Evolutionary conservation across 2,888 invertebrate species (phyloP).

Genomic region (Folsomia manolachei): DNA sequence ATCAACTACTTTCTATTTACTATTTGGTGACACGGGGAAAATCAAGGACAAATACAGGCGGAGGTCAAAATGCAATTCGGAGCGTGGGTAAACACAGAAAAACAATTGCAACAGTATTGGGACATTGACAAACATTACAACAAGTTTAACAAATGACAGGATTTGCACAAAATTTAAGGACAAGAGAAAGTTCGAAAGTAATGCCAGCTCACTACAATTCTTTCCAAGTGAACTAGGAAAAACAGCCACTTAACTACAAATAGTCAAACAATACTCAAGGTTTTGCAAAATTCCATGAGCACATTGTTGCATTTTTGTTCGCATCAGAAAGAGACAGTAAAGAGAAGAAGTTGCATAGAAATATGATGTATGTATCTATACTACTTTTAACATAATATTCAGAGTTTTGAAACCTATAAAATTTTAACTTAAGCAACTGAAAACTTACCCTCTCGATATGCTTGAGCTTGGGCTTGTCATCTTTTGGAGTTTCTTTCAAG

Average conservation of each 20-base stretch:
- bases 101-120: too few relatives aligned
- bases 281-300: too few relatives aligned
- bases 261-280: too few relatives aligned
- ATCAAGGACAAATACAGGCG: too few relatives aligned
- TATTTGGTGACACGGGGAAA: neutral
- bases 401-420: neutral
- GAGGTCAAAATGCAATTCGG: neutral
- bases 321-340: constrained; percentile 1
- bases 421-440: neutral
- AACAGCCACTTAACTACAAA: too few relatives aligned
- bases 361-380: neutral
- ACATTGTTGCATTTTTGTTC: too few relatives aligned
- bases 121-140: too few relatives aligned
- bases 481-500: constrained; percentile 86
- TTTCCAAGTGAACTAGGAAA: too few relatives aligned
- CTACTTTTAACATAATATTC: neutral
- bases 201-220: too few relatives aligned
- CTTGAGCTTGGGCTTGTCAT: constrained; percentile 73
- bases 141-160: too few relatives aligned
- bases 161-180: neutral
- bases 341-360: neutral
- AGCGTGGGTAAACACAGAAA: too few relatives aligned
- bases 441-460: constrained; percentile 86
- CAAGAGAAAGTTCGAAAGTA: neutral
- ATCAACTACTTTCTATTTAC: constrained; percentile 1